Evolutionary conservation across 2,113 vertebrate genomes (phyloP).

Genomic region (Orthonyx spaldingii): DNA sequence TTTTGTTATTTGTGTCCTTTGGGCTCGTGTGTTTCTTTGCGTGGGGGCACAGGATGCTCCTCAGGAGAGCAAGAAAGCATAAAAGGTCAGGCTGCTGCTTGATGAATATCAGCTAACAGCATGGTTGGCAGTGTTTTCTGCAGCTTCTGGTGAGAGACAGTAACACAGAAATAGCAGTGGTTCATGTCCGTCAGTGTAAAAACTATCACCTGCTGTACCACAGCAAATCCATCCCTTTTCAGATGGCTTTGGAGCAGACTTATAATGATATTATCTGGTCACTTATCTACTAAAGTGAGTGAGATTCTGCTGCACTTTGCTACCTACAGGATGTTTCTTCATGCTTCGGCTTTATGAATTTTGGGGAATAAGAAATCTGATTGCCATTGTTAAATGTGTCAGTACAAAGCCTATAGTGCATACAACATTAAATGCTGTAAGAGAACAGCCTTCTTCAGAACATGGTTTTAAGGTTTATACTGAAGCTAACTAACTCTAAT

Average conservation of each 20-base stretch:
- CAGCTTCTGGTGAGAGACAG: neutral
- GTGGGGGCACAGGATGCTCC: neutral
- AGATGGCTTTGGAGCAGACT: neutral
- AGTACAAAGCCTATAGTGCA: neutral
- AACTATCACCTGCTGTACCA: neutral
- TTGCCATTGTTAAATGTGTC: neutral
- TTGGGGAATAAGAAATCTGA: neutral
- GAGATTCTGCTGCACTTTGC: neutral
- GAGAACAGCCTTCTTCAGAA: neutral
- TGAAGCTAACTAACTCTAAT: too few species aligned
- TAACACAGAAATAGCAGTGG: neutral
- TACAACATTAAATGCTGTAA: neutral
- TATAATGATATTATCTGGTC: neutral
- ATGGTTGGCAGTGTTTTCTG: neutral
- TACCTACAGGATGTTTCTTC: neutral
- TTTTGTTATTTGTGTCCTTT: neutral
- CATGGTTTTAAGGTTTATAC: neutral
- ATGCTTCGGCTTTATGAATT: neutral
- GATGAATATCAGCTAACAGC: neutral
- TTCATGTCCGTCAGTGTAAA: neutral
- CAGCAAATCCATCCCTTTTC: neutral
- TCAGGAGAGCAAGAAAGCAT: fast-evolving
- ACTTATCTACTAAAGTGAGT: neutral
- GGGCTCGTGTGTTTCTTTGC: neutral
- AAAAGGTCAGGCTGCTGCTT: neutral